These are phyloP conservation scores for Unio delphinus DNA, from an alignment of 2,888 invertebrate species.

Conservation along the genomic window DNA sequence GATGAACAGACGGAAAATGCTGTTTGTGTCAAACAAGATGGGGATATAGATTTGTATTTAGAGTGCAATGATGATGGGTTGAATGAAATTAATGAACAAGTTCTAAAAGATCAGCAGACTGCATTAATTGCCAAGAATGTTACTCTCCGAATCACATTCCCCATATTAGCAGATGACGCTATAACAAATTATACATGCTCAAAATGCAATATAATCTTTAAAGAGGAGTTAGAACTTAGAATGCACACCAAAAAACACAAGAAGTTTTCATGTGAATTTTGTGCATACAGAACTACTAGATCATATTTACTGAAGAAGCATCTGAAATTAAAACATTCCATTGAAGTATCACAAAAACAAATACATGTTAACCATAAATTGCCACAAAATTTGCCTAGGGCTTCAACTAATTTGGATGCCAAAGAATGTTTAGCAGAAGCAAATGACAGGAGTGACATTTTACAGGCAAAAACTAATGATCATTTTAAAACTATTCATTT, in stretches of 20 bases:
- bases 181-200: constrained; percentile 6
- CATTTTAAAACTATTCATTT: neutral
- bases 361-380: neutral
- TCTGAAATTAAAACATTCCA: too few relatives aligned
- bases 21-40: too few relatives aligned
- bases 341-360: neutral
- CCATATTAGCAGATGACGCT: constrained; percentile 6
- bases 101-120: constrained; percentile 1
- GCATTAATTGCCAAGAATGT: constrained; percentile 28
- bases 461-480: neutral
- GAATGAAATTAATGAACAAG: constrained; percentile 6
- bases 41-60: constrained; percentile 17
- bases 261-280: constrained; percentile 2
- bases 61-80: constrained; percentile 40
- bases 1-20: too few relatives aligned
- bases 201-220: constrained; percentile 12
- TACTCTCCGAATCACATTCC: constrained; percentile 23
- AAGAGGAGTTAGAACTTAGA: constrained; percentile 18
- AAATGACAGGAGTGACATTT: neutral
- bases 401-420: too few relatives aligned
- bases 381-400: neutral
- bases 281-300: too few relatives aligned
- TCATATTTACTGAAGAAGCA: too few relatives aligned
- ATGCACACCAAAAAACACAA: constrained; percentile 18
- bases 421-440: too few relatives aligned